Percentiles rank a stretch among this genome's conserved stretches.
Conservation (phyloP, 2,113 vertebrate genomes). For the Pituophis catenifer region DNA sequence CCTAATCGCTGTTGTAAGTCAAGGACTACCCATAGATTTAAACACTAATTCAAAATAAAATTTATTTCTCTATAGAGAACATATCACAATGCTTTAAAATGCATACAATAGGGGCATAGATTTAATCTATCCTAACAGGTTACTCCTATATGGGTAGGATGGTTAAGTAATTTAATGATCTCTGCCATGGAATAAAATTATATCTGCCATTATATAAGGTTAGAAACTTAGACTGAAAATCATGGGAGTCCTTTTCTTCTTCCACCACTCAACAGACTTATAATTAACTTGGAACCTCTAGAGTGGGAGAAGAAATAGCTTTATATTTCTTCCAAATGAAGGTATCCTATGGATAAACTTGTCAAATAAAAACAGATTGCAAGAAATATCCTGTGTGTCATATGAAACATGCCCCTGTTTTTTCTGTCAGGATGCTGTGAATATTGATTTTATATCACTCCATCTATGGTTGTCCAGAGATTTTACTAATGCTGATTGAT, state of each 20-base stretch:
- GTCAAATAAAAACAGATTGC: neutral
- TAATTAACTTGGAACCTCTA: neutral
- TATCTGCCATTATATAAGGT: neutral
- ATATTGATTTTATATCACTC: neutral
- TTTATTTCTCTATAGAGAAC: neutral
- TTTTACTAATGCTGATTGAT: neutral
- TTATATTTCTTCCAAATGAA: neutral
- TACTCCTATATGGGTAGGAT: neutral
- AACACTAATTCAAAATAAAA: neutral
- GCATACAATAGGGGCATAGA: accelerated
- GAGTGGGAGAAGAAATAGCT: neutral
- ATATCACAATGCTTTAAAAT: neutral
- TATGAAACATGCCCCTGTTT: neutral
- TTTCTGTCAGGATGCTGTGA: neutral
- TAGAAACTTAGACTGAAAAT: neutral
- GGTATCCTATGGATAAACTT: neutral
- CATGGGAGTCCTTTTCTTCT: neutral
- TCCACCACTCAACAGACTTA: neutral
- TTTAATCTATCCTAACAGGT: neutral
- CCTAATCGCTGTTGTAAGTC: neutral
- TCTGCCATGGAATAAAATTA: neutral
- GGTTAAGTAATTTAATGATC: neutral
- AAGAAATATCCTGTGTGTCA: neutral
- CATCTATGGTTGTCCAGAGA: neutral
- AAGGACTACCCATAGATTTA: neutral